These are phyloP conservation scores for Penaeus japonicus DNA, from an alignment of 1,140 invertebrate genomes.

Conservation along the genomic window DNA sequence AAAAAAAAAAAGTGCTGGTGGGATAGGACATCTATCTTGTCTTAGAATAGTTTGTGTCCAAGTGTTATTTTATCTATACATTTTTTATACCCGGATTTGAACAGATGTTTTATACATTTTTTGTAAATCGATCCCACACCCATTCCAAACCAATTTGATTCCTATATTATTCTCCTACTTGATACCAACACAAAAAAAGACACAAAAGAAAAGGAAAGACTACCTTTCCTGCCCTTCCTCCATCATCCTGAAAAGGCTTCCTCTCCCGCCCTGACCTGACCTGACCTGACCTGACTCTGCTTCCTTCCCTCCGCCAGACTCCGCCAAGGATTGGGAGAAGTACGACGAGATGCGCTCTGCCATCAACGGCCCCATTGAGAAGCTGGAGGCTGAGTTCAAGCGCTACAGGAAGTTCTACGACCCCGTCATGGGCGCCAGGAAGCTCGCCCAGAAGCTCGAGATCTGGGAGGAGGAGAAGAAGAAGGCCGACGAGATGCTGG, in stretches of 20 bases:
- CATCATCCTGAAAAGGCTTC: slow-evolving; percentile 57
- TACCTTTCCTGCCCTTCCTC: no score
- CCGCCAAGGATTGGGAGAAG: slow-evolving; percentile 60
- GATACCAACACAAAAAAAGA: no score
- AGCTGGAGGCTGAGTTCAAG: slow-evolving; percentile 59
- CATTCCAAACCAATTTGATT: no score
- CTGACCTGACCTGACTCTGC: slow-evolving; percentile 35
- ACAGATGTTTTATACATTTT: no score
- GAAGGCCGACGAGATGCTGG: slow-evolving; percentile 52
- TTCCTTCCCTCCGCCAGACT: slow-evolving; percentile 28
- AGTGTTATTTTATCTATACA: no score
- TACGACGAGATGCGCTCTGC: slow-evolving; percentile 58
- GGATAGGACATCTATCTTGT: no score
- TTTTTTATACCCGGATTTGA: no score
- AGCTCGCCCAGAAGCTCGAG: slow-evolving; percentile 54
- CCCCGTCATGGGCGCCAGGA: slow-evolving; percentile 53
- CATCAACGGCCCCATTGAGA: slow-evolving; percentile 59
- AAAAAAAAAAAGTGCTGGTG: neutral
- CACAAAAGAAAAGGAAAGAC: no score
- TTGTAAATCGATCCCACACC: no score
- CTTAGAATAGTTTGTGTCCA: no score
- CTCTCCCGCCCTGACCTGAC: slow-evolving; percentile 58
- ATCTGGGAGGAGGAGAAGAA: slow-evolving; percentile 58
- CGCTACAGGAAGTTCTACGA: slow-evolving; percentile 60
- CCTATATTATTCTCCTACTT: no score